phyloP scores from a whole-genome alignment of 2,888 invertebrate species.

The Hemaris fuciformis region DNA sequence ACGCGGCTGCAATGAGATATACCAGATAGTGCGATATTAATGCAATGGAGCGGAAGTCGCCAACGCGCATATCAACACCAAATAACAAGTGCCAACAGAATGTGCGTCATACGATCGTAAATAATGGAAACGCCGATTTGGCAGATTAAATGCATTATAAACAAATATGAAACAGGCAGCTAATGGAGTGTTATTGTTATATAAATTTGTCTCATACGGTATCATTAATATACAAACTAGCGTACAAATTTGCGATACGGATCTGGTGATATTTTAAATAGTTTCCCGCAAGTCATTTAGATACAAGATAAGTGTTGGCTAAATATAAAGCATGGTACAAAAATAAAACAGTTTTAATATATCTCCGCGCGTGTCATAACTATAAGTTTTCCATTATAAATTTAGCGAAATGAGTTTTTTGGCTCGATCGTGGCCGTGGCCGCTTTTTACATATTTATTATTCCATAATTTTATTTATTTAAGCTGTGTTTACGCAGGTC shows the following conservation, averaged over 20 bases:
- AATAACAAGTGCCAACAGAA: conserved; percentile 2
- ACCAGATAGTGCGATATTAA: not conserved
- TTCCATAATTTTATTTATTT: not conserved
- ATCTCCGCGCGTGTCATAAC: not conserved
- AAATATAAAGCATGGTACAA: not conserved
- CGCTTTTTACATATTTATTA: not conserved
- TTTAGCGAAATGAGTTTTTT: not conserved
- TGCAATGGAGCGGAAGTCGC: not conserved
- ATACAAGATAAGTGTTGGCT: not conserved
- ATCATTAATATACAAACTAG: not conserved
- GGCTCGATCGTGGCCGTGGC: not conserved
- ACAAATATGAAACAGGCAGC: not conserved
- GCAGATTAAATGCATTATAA: not conserved
- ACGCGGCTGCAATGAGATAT: conserved; percentile 3
- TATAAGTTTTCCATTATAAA: not conserved
- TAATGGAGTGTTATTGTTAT: not conserved
- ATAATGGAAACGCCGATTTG: not conserved
- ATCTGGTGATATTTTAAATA: not conserved
- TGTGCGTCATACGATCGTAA: not conserved
- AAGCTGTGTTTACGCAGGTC: not conserved
- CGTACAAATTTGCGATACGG: not conserved
- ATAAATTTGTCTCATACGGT: not conserved
- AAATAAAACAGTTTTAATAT: not conserved
- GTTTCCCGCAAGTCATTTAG: not conserved
- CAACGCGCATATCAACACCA: not conserved